phyloP scores from a whole-genome alignment of 1,140 invertebrate genomes.

The Diabrotica virgifera region DNA sequence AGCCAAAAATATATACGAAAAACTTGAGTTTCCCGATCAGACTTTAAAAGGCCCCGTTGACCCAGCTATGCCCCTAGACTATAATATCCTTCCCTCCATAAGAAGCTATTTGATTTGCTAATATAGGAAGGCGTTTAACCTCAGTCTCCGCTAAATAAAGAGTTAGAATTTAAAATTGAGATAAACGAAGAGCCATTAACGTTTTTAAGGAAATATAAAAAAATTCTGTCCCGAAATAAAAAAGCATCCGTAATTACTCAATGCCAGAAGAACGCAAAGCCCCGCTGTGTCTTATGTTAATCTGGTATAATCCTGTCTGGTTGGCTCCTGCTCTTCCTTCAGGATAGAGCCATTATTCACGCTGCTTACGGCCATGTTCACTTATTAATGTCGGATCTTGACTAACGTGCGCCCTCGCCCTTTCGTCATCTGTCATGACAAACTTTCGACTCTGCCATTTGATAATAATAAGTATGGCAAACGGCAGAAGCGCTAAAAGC shows the following conservation, averaged over 20 bases:
- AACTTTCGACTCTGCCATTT: slow-evolving; percentile 22
- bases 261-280: slow-evolving; percentile 47
- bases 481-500: neutral
- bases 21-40: no score
- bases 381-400: slow-evolving; percentile 37
- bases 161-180: no score
- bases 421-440: slow-evolving; percentile 38
- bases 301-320: slow-evolving; percentile 47
- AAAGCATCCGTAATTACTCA: slow-evolving; percentile 45
- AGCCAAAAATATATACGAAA: no score
- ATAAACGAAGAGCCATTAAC: no score
- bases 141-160: no score
- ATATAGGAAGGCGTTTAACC: no score
- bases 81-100: no score
- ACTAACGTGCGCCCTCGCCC: slow-evolving; percentile 32
- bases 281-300: slow-evolving; percentile 49
- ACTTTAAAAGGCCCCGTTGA: no score
- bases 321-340: slow-evolving; percentile 43
- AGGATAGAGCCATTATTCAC: slow-evolving; percentile 41
- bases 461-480: slow-evolving; percentile 16
- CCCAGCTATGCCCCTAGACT: no score
- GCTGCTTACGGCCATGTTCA: slow-evolving; percentile 30
- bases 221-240: slow-evolving; percentile 37
- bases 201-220: slow-evolving; percentile 20
- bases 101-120: no score